Evolutionary conservation across 1,140 invertebrate species (phyloP), one percentile per base, ranked within the genome.

Genomic region (Macrobrachium nipponense): DNA sequence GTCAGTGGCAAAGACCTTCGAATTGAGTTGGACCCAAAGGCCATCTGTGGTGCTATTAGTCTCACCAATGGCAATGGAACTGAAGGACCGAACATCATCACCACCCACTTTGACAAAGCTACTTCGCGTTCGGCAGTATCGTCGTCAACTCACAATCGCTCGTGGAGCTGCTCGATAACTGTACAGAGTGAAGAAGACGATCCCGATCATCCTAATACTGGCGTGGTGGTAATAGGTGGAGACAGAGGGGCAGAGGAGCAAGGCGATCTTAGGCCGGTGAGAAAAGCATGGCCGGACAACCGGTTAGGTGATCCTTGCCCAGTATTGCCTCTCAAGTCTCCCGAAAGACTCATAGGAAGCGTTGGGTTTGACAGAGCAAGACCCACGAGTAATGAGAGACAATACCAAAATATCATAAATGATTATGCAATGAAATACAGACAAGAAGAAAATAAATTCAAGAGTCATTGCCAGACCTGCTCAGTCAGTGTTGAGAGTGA

Each of bases 31-130:
- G 77, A 75, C 20, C 51, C 82, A 10, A 77, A 58, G 59, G 77
- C 73, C 18, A 61, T 78, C 60, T 84, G 73, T 5, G 82, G 77
- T 43, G 73, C n/a, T 0, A 75, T 77, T 17, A 84, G 61, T 64
- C 51, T 84, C 12, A 14, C 36, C 4, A 78, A 78, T 62, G 82
- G 82, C 11, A 84, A 60, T 75, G 73, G 77, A 36, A 84, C 60
- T 7, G 73, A 84, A 15, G n/a, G 82, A 36, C 78, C 82, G 11
- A 43, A 44, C 12, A n/a, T 36, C 10, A 61, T 64, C 14, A 27
- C 20, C n/a, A 73, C 66, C 43, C 44, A 17, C 7, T 77, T 75
- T 14, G 61, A 27, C 23, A 36, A 66, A 11, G 61, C 23, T 20
- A 27, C 51, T 18, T 10, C 20, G 6, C 66, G 61, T 10, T 23